Evolutionary conservation across 2,797 vertebrate species (phyloP).

Genomic region (Periparus ater): DNA sequence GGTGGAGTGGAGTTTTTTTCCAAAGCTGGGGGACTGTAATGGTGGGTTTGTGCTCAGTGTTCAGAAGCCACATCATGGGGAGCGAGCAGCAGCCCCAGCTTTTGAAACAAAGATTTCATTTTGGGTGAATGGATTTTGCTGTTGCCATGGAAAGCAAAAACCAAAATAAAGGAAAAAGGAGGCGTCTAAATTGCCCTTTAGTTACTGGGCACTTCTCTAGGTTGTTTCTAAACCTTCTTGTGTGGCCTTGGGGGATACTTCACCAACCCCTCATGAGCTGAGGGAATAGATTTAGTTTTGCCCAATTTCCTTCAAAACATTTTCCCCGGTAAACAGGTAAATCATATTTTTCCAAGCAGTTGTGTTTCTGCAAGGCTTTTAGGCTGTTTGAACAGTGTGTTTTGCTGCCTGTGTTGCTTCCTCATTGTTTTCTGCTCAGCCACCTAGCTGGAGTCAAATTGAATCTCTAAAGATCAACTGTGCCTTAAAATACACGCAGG

Average conservation of each 20-base stretch:
- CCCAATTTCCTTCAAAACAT: neutral
- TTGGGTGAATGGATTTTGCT: neutral
- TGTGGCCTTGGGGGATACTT: neutral
- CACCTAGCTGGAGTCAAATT: neutral
- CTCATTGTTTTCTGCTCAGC: neutral
- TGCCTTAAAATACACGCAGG: neutral
- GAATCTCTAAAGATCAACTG: neutral
- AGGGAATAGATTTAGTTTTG: neutral
- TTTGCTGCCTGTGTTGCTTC: neutral
- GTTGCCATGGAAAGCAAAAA: neutral
- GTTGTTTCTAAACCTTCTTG: neutral
- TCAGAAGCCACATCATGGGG: accelerated
- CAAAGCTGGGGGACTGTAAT: neutral
- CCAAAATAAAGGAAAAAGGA: neutral
- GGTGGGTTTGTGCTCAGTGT: neutral
- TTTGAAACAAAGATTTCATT: neutral
- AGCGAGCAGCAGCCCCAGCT: neutral
- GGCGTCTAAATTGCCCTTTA: neutral
- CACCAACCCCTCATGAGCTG: neutral
- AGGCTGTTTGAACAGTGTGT: neutral
- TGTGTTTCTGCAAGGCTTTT: neutral
- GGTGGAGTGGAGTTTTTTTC: neutral
- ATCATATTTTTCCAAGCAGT: neutral
- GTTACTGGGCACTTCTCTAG: neutral
- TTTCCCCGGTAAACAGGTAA: neutral